Conservation (phyloP, 35 echinoderm and acorn worm species). For the Strongylocentrotus purpuratus region DNA sequence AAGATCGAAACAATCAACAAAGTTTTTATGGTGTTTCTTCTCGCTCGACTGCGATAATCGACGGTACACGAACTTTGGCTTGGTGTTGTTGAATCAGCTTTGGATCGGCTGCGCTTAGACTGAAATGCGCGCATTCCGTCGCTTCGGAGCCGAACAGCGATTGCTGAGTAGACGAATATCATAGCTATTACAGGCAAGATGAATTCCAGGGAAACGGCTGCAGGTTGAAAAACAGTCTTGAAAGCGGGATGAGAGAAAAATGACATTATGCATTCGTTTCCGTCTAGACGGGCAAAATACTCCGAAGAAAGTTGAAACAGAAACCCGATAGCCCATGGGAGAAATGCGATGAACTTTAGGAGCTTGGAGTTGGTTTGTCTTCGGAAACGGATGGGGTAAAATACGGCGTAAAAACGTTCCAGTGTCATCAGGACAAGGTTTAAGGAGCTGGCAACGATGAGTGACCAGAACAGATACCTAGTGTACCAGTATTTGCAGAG, state of each 20-base stretch:
- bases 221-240: not conserved
- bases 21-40: not conserved
- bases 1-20: not conserved
- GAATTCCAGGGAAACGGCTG: not conserved
- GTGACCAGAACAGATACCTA: conserved; percentile 50
- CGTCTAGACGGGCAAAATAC: not conserved
- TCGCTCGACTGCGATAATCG: not conserved
- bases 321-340: conserved; percentile 19
- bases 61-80: too few relatives aligned
- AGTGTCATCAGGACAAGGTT: conserved; percentile 58
- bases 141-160: not conserved
- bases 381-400: conserved; percentile 41
- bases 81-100: not conserved
- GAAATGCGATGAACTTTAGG: not conserved
- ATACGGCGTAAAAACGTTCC: conserved; percentile 55
- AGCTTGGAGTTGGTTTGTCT: not conserved
- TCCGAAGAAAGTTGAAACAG: not conserved
- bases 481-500: conserved; percentile 57
- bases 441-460: conserved; percentile 47
- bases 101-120: not conserved
- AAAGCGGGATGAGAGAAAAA: not conserved
- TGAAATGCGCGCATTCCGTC: not conserved
- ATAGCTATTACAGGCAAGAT: conserved; percentile 61
- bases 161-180: conserved; percentile 50
- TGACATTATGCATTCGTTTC: not conserved